Conservation (phyloP, 2,113 vertebrate species). For the Litocranius walleri region DNA sequence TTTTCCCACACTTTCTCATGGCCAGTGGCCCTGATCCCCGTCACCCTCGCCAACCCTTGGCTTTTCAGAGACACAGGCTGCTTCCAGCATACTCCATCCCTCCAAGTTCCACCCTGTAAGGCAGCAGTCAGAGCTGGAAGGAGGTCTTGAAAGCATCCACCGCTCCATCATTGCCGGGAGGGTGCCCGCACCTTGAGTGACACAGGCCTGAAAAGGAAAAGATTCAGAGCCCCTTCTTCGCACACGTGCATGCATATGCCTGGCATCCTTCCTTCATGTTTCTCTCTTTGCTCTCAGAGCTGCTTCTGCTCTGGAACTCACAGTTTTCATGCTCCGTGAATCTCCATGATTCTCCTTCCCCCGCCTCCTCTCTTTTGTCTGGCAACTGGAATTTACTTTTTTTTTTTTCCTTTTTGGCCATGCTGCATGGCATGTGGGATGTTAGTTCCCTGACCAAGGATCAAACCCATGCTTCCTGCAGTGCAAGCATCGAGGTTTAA, state of each 20-base stretch:
- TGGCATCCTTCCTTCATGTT: accelerated
- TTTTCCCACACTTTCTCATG: no score
- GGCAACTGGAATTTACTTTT: neutral
- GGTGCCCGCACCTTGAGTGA: neutral
- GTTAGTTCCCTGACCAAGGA: neutral
- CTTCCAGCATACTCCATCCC: neutral
- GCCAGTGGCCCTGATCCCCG: neutral
- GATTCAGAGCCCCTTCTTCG: neutral
- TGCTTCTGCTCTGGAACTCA: neutral
- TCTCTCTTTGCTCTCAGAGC: neutral
- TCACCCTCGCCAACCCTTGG: neutral
- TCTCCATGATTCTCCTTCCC: neutral
- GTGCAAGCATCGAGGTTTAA: neutral
- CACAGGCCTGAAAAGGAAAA: neutral
- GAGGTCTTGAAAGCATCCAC: neutral
- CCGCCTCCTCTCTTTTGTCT: neutral
- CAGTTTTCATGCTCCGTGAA: neutral
- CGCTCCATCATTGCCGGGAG: neutral
- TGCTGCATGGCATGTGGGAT: neutral
- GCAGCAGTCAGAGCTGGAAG: neutral
- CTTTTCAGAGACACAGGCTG: neutral
- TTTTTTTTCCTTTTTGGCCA: neutral
- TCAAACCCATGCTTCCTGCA: neutral
- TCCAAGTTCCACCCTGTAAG: neutral
- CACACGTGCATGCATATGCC: neutral